Conservation (phyloP, 2,797 vertebrate genomes). For the Betta splendens region DNA sequence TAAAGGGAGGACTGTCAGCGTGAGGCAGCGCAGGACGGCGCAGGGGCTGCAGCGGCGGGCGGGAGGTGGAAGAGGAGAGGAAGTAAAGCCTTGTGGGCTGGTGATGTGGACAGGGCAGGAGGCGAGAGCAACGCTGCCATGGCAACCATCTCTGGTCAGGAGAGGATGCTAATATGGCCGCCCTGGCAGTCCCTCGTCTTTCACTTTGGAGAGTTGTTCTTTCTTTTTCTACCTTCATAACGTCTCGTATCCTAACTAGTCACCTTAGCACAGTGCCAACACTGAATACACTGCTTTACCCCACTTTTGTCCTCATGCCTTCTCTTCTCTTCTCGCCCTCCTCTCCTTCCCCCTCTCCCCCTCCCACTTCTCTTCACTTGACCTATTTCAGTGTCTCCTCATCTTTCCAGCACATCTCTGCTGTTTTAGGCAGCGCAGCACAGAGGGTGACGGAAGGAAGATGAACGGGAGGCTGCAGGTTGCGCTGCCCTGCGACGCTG, state of each 20-base stretch:
- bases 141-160: conserved; percentile 64
- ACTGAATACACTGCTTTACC: neutral
- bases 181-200: conserved; percentile 56
- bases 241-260: conserved; percentile 25
- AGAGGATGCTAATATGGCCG: conserved; percentile 50
- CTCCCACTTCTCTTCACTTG: conserved; percentile 52
- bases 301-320: conserved; percentile 10
- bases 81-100: conserved; percentile 6
- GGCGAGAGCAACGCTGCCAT: conserved; percentile 1
- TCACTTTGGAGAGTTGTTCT: conserved; percentile 49
- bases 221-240: conserved; percentile 7
- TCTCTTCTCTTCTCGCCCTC: conserved; percentile 15
- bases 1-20: conserved; percentile 19
- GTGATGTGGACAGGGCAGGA: neutral
- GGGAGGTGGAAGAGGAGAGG: conserved; percentile 23
- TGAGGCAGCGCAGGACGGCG: conserved; percentile 15
- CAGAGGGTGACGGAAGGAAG: conserved; percentile 49
- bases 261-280: conserved; percentile 36
- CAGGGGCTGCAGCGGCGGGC: conserved; percentile 13
- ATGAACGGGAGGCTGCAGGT: conserved; percentile 38
- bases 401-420: conserved; percentile 53
- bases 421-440: conserved; percentile 50
- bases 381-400: conserved; percentile 57
- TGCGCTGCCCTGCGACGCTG: conserved; percentile 49
- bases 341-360: conserved; percentile 22